Evolutionary conservation across 23 tunicate genomes (phyloP).

Genomic region (Botrylloides violaceus): DNA sequence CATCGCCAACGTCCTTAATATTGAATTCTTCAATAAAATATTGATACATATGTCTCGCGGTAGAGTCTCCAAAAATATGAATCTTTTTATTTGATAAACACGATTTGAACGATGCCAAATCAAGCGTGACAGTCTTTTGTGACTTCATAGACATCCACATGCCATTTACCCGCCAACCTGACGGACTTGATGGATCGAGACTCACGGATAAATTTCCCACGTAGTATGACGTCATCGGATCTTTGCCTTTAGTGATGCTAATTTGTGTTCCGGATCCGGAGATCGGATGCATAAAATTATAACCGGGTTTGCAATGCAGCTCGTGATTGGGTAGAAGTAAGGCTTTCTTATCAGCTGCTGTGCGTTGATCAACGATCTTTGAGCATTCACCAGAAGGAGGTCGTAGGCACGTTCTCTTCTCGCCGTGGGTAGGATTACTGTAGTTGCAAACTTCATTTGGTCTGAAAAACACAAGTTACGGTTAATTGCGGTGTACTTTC

Average conservation of each 20-base stretch:
- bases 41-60: slow-evolving; percentile 27
- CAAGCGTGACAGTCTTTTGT: no score
- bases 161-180: slow-evolving; percentile 18
- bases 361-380: not conserved
- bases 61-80: slow-evolving; percentile 38
- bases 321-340: not conserved
- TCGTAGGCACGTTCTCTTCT: slow-evolving; percentile 17
- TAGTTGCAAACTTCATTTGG: slow-evolving; percentile 20
- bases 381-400: slow-evolving; percentile 40
- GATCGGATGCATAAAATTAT: not conserved
- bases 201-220: not conserved
- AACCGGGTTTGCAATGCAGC: not conserved
- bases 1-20: not conserved
- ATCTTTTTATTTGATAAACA: slow-evolving; percentile 25
- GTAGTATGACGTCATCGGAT: not conserved
- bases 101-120: no score
- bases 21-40: not conserved
- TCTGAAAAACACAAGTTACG: slow-evolving; percentile 2
- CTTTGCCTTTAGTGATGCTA: not conserved
- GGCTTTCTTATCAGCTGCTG: not conserved
- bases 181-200: not conserved
- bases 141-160: slow-evolving; percentile 27
- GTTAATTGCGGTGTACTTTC: no score
- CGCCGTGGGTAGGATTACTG: slow-evolving; percentile 30
- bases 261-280: not conserved